Base-by-base conservation (phyloP, 2,113 vertebrate genomes). In the Cranoglanis bouderius region DNA sequence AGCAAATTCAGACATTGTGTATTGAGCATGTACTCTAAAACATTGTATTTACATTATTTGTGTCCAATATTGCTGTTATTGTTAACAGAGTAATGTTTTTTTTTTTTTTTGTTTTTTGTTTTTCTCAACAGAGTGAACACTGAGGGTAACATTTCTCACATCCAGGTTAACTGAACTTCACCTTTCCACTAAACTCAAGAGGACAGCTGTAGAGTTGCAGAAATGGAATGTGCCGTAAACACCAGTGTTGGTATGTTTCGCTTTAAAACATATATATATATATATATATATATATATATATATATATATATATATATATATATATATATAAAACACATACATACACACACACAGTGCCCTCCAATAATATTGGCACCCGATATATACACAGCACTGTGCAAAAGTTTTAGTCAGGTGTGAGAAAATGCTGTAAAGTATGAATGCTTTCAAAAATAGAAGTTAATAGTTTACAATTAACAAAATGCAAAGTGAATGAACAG, bases 191-290 rank as follows among this genome's bases (percentile, higher is more conserved):
- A 55, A 85, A 29, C 70, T 86, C 40, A 32, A 67, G 72, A 86
- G 40, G 75, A n/a, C 18, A 40, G n/a, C 65, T 53, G 51, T 67
- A 16, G 14, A 84, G 84, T 26, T 63, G 4, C 32, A 72, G 87
- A 86, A 87, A 95, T 96, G 95, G 95, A 96, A 40, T 94, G 91
- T 94, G 92, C 92, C 61, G 89, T 94, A 81, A 94, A 93, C 49
- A 89, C 94, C 67, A 93, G 90, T 75, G 91, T 92, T 82, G 95
- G 95, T 96, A 89, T 90, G 93, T 91, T 83, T 83, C 35, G 61
- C 6, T 40, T 49, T 8, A 49, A 9, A 6, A 43, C 24, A 43
- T n/a, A n/a, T n/a, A n/a, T n/a, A n/a, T n/a, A n/a, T n/a, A 59
- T 49, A 10, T 49, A 10, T 49, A 49, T 49, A 10, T 49, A 43